These are phyloP conservation scores for Sturmia bella DNA, from an alignment of 2,888 invertebrate species.

Conservation along the genomic window DNA sequence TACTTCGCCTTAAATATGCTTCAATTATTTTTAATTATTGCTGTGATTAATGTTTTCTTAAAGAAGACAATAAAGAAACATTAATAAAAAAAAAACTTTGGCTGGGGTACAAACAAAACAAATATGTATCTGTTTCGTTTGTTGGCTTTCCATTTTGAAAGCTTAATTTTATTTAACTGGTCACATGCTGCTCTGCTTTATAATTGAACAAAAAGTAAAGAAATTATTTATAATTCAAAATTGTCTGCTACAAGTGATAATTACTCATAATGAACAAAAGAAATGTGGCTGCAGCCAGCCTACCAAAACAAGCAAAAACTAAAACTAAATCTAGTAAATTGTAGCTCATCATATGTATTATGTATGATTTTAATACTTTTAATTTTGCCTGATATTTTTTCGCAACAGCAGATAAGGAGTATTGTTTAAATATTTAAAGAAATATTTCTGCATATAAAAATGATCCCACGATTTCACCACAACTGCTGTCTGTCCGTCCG, in stretches of 20 bases:
- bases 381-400: background rate
- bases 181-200: too few relatives aligned
- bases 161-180: too few relatives aligned
- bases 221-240: background rate
- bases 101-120: too few relatives aligned
- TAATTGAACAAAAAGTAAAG: too few relatives aligned
- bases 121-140: too few relatives aligned
- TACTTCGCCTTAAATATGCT: too few relatives aligned
- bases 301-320: background rate
- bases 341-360: background rate
- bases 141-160: too few relatives aligned
- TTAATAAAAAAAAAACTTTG: too few relatives aligned
- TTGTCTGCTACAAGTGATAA: conserved; percentile 17
- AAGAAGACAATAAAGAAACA: too few relatives aligned
- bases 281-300: conserved; percentile 3
- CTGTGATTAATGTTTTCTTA: too few relatives aligned
- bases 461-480: conserved; percentile 69
- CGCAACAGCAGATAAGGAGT: conserved; percentile 9
- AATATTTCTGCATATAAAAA: conserved; percentile 40
- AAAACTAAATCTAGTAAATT: background rate
- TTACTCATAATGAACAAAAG: conserved; percentile 39
- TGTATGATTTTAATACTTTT: conserved; percentile 27
- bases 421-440: conserved; percentile 41
- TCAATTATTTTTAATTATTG: too few relatives aligned
- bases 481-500: too few relatives aligned